Evolutionary conservation across 1,140 invertebrate species (phyloP).

Genomic region (Heliothis subflexa): DNA sequence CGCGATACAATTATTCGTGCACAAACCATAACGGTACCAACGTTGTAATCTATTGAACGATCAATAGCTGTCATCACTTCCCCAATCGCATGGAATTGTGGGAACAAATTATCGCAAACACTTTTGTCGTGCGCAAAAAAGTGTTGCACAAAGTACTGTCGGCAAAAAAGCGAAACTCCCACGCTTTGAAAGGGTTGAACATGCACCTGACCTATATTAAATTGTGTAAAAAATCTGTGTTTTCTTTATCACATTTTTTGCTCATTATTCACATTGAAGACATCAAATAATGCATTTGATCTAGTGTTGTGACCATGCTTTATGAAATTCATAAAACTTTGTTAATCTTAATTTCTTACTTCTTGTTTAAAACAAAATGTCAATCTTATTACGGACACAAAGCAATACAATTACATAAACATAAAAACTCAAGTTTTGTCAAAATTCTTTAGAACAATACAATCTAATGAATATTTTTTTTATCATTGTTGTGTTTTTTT

Average conservation of each 20-base stretch:
- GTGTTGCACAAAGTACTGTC: constrained; percentile 71
- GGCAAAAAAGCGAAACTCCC: constrained; percentile 79
- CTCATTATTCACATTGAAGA: constrained; percentile 72
- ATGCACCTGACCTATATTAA: constrained; percentile 85
- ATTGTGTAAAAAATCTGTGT: constrained; percentile 74
- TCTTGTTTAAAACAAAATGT: neutral
- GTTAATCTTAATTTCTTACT: neutral
- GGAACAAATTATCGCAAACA: constrained; percentile 86
- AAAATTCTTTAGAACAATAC: no score
- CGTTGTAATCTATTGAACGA: constrained; percentile 61
- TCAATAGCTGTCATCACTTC: constrained; percentile 82
- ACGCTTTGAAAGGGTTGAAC: constrained; percentile 83
- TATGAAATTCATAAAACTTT: neutral
- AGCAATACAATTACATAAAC: neutral
- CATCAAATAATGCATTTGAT: constrained; percentile 65
- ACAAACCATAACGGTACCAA: constrained; percentile 64
- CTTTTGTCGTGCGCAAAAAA: constrained; percentile 71
- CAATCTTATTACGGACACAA: no score
- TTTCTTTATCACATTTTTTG: constrained; percentile 77
- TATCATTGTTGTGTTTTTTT: neutral
- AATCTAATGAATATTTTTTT: neutral
- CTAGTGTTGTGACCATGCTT: constrained; percentile 62
- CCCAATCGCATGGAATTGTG: constrained; percentile 76
- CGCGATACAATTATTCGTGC: constrained; percentile 49
- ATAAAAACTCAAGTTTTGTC: neutral